Conservation (phyloP, 2,888 invertebrate species). For the Agrochola macilenta region DNA sequence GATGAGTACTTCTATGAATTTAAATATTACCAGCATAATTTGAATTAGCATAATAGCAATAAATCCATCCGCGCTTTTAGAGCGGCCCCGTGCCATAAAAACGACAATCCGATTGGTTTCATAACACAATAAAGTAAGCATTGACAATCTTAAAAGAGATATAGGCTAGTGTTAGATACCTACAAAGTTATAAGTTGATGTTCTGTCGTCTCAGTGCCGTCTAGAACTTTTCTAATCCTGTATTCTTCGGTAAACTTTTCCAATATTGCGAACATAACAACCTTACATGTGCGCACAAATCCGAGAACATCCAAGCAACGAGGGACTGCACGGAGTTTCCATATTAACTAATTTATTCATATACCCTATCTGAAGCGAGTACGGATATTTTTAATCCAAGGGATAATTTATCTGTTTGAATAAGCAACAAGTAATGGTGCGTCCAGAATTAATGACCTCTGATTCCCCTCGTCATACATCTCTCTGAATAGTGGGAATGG, state of each 20-base stretch:
- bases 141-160: conserved; percentile 48
- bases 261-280: conserved; percentile 84
- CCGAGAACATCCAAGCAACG: conserved; percentile 72
- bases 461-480: conserved; percentile 46
- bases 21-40: conserved; percentile 63
- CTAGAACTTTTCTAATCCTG: conserved; percentile 84
- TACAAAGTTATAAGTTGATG: conserved; percentile 67
- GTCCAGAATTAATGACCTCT: conserved; percentile 52
- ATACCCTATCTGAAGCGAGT: conserved; percentile 23
- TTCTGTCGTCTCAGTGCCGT: conserved; percentile 73
- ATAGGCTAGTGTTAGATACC: conserved; percentile 41
- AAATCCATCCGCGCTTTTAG: conserved; percentile 37
- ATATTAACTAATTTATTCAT: conserved; percentile 74
- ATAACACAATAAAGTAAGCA: conserved; percentile 41
- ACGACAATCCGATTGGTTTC: conserved; percentile 24
- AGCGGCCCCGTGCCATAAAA: conserved; percentile 31
- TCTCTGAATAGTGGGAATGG: conserved; percentile 58
- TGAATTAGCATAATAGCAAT: conserved; percentile 55
- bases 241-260: conserved; percentile 84
- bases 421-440: conserved; percentile 59
- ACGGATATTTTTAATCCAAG: conserved; percentile 45
- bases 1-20: conserved; percentile 75
- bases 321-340: conserved; percentile 71
- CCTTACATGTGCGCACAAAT: conserved; percentile 79
- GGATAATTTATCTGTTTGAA: conserved; percentile 58